Percentiles rank a stretch among this genome's conserved stretches.
Evolutionary conservation across 2,797 vertebrate species (phyloP).

Genomic region (Enteromius viviparus): DNA sequence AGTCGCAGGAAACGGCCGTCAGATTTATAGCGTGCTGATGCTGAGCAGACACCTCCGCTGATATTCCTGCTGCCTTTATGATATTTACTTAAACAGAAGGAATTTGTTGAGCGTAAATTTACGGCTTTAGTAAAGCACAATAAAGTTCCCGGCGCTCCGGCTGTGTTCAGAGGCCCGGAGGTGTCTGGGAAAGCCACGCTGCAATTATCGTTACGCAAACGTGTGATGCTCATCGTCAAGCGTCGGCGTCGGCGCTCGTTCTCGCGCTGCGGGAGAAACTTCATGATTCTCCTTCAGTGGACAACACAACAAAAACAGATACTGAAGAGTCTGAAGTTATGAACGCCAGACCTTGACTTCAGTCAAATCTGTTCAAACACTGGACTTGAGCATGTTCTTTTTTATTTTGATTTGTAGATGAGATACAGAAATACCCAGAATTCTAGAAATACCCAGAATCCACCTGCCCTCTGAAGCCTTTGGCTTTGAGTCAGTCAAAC

Average conservation of each 20-base stretch:
- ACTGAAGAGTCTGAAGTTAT: not conserved
- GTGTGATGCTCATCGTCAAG: slow-evolving; percentile 21
- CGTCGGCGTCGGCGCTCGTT: not conserved
- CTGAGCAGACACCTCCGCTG: slow-evolving; percentile 72
- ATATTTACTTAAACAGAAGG: slow-evolving; percentile 77
- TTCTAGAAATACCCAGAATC: not conserved
- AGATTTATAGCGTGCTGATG: slow-evolving; percentile 79
- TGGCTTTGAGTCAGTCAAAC: not conserved
- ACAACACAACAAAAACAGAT: not conserved
- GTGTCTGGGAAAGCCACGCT: slow-evolving; percentile 47
- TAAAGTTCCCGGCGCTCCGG: slow-evolving; percentile 65
- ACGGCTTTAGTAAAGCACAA: slow-evolving; percentile 71
- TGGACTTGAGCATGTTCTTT: not conserved
- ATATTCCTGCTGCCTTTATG: slow-evolving; percentile 72
- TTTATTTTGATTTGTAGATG: not conserved
- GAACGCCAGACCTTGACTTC: not conserved
- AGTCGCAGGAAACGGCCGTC: slow-evolving; percentile 69
- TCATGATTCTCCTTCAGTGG: not conserved
- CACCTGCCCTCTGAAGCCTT: not conserved
- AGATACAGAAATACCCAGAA: not conserved
- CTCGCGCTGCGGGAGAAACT: not conserved
- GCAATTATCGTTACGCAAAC: not conserved
- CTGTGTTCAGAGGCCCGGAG: slow-evolving; percentile 58
- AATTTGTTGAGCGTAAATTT: slow-evolving; percentile 74
- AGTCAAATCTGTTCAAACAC: not conserved